These are phyloP conservation scores for Eutrigla gurnardus DNA, from an alignment of 2,797 vertebrate species.

Conservation along the genomic window DNA sequence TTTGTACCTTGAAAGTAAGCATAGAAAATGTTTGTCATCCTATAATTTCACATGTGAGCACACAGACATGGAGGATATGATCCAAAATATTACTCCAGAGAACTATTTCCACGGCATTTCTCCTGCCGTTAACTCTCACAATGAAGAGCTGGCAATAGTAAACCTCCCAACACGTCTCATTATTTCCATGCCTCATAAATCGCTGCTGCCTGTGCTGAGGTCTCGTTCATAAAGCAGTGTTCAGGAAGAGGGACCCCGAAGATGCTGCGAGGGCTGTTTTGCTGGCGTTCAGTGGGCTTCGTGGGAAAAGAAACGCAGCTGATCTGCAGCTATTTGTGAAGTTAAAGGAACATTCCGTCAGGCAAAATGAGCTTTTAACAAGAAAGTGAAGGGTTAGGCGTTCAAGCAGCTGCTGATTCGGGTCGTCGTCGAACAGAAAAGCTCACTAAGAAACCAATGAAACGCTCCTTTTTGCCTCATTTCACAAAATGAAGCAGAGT, in stretches of 20 bases:
- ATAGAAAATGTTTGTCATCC: not conserved
- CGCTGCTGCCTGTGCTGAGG: slow-evolving; percentile 31
- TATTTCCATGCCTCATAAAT: slow-evolving; percentile 71
- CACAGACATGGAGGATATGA: slow-evolving; percentile 27
- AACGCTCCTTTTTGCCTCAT: slow-evolving; percentile 11
- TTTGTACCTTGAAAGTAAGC: slow-evolving; percentile 30
- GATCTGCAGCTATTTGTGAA: slow-evolving; percentile 47
- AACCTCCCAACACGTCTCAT: slow-evolving; percentile 62
- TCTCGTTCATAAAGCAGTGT: slow-evolving; percentile 42
- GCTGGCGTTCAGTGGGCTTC: slow-evolving; percentile 16
- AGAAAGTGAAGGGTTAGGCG: slow-evolving; percentile 33
- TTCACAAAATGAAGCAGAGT: slow-evolving; percentile 35
- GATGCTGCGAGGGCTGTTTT: slow-evolving; percentile 37
- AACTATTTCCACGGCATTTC: slow-evolving; percentile 14
- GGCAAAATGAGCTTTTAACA: slow-evolving; percentile 58
- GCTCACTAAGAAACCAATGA: slow-evolving; percentile 13
- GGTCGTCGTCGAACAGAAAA: not conserved
- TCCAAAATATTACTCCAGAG: not conserved
- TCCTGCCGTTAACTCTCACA: slow-evolving; percentile 10
- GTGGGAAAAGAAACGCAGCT: slow-evolving; percentile 10
- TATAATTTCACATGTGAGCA: slow-evolving; percentile 42
- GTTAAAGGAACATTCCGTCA: slow-evolving; percentile 50
- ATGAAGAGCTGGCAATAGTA: slow-evolving; percentile 40
- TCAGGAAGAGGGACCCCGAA: slow-evolving; percentile 37
- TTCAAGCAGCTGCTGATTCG: slow-evolving; percentile 49